Percentiles rank a stretch among this genome's conserved stretches.
Evolutionary conservation across 2,113 vertebrate genomes (phyloP).

Genomic region (Ctenodactylus gundi): DNA sequence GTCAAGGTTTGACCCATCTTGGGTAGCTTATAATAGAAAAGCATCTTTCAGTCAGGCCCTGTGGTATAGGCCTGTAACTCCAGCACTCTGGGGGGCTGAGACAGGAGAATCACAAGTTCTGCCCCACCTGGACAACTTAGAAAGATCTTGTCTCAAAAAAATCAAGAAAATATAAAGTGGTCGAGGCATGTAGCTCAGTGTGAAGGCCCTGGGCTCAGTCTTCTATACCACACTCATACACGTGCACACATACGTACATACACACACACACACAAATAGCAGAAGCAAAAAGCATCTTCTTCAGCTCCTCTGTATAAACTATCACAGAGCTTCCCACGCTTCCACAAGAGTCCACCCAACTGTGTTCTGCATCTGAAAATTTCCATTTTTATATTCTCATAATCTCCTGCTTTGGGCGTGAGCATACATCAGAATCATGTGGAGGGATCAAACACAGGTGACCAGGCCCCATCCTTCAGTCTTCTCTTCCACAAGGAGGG

Average conservation of each 20-base stretch:
- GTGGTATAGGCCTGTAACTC: too few species aligned
- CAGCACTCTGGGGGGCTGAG: too few species aligned
- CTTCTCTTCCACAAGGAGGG: neutral
- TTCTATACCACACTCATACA: too few species aligned
- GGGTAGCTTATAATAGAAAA: neutral
- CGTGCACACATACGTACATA: too few species aligned
- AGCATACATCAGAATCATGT: neutral
- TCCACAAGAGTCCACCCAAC: neutral
- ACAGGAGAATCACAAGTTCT: too few species aligned
- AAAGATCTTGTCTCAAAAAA: too few species aligned
- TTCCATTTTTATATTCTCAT: neutral
- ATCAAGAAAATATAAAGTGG: too few species aligned
- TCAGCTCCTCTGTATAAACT: neutral
- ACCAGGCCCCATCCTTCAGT: neutral
- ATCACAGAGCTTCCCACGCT: neutral
- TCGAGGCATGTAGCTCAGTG: too few species aligned
- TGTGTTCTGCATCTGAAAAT: neutral
- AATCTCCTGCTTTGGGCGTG: neutral
- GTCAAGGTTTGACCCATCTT: neutral
- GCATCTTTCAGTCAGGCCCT: too few species aligned
- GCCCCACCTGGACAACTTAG: too few species aligned
- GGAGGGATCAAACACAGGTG: neutral
- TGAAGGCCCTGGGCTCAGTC: too few species aligned
- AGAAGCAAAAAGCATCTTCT: neutral
- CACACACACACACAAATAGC: too few species aligned